Conservation (phyloP, 2,113 vertebrate species). For the Clinocottus analis region DNA sequence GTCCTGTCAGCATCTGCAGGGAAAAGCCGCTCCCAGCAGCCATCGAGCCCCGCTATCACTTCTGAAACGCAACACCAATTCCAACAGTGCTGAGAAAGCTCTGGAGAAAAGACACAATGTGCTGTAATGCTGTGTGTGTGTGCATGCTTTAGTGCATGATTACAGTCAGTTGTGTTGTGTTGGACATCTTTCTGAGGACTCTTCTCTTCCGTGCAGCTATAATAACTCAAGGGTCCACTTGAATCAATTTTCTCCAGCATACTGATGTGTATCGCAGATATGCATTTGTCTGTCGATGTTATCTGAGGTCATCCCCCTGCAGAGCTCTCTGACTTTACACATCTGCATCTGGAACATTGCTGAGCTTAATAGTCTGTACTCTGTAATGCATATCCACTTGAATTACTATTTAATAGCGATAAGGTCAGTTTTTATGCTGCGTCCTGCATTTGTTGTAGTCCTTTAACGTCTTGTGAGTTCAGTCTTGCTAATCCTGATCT, state of each 20-base stretch:
- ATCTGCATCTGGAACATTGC: constrained; percentile 30
- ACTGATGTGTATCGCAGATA: constrained; percentile 32
- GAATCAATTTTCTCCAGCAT: constrained; percentile 29
- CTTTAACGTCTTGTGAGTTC: constrained; percentile 5
- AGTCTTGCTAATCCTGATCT: constrained; percentile 1
- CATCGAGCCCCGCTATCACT: constrained; percentile 55
- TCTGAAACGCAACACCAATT: constrained; percentile 78
- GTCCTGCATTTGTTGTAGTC: constrained; percentile 11
- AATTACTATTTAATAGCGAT: constrained; percentile 45
- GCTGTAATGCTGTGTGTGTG: constrained; percentile 7
- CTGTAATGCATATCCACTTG: constrained; percentile 40
- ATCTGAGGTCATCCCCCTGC: constrained; percentile 33
- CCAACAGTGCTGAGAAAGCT: constrained; percentile 75
- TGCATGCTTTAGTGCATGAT: constrained; percentile 13
- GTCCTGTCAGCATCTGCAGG: constrained; percentile 70
- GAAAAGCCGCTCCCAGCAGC: constrained; percentile 54
- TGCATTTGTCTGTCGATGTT: constrained; percentile 26
- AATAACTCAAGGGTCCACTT: constrained; percentile 52
- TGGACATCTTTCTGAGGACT: constrained; percentile 35
- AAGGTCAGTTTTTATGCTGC: constrained; percentile 33
- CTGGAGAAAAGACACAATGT: constrained; percentile 38
- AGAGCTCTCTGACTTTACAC: constrained; percentile 32
- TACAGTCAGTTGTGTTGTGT: neutral
- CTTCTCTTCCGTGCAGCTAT: constrained; percentile 18
- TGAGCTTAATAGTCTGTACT: constrained; percentile 29